phyloP scores from a whole-genome alignment of 2,888 invertebrate genomes.

The Mamestra brassicae region DNA sequence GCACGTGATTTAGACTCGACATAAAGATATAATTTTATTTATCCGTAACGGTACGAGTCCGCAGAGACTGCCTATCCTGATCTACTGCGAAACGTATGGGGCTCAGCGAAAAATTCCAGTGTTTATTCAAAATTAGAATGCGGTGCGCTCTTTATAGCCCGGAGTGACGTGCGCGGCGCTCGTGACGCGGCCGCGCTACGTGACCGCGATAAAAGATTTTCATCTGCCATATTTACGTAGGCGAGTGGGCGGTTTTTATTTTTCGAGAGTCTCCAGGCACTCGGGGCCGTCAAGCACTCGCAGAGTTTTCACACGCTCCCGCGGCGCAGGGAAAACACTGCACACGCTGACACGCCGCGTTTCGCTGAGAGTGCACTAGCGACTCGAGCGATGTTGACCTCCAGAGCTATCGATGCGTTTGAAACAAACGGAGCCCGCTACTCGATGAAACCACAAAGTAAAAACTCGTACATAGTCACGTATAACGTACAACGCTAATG shows the following conservation, averaged over 20 bases:
- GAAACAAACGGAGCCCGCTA: conserved; percentile 73
- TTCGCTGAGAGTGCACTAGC: conserved; percentile 59
- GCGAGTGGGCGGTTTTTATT: conserved; percentile 90
- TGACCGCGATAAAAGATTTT: conserved; percentile 91
- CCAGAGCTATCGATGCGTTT: conserved; percentile 78
- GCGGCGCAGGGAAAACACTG: conserved; percentile 78
- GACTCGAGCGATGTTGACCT: conserved; percentile 77
- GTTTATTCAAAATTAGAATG: conserved; percentile 89
- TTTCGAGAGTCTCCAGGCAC: conserved; percentile 86
- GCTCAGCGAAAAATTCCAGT: conserved; percentile 85
- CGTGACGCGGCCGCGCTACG: conserved; percentile 89
- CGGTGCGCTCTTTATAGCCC: conserved; percentile 87
- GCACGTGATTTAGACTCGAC: conserved; percentile 82
- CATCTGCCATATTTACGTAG: conserved; percentile 91
- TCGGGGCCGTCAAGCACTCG: conserved; percentile 76
- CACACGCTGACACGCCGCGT: conserved; percentile 57
- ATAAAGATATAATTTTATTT: conserved; percentile 84
- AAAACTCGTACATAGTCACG: conserved; percentile 80
- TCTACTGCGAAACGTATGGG: conserved; percentile 75
- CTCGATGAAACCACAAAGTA: conserved; percentile 76
- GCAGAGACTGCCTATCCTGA: conserved; percentile 79
- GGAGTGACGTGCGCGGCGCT: conserved; percentile 89
- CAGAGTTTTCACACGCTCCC: conserved; percentile 87
- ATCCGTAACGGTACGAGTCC: conserved; percentile 77
- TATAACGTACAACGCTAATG: conserved; percentile 77